Evolutionary conservation across 1,140 invertebrate species (phyloP).

Genomic region (Chrysopa pallens): DNA sequence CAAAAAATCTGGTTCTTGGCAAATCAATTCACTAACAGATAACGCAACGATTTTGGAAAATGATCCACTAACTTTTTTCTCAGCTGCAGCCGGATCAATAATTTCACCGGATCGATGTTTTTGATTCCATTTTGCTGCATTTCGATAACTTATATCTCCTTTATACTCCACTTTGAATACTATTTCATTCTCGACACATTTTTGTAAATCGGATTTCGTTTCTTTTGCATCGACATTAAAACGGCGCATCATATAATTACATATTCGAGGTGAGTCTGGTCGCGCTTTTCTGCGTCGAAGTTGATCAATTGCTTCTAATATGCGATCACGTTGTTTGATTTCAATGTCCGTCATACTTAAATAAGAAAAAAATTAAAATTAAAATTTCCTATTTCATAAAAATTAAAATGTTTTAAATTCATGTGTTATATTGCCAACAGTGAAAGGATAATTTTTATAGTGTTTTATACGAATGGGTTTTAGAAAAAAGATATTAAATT

Average conservation of each 20-base stretch:
- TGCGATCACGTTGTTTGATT: constrained; percentile 47
- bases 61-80: constrained; percentile 15
- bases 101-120: constrained; percentile 4
- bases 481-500: too few relatives aligned
- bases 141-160: constrained; percentile 65
- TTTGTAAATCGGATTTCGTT: constrained; percentile 53
- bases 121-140: constrained; percentile 51
- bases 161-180: constrained; percentile 77
- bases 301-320: constrained; percentile 71
- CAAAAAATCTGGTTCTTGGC: constrained; percentile 48
- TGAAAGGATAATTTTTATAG: too few relatives aligned
- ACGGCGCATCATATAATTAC: constrained; percentile 55
- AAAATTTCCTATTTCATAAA: too few relatives aligned
- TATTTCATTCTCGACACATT: constrained; percentile 52
- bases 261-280: constrained; percentile 65
- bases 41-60: constrained; percentile 34
- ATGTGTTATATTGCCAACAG: too few relatives aligned
- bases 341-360: constrained; percentile 10
- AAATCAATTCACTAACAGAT: constrained; percentile 45
- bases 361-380: too few relatives aligned
- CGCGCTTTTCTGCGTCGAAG: constrained; percentile 62
- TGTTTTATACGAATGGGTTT: too few relatives aligned
- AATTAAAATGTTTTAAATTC: too few relatives aligned
- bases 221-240: constrained; percentile 51
- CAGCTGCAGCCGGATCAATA: constrained; percentile 8